phyloP scores from a whole-genome alignment of 2,113 vertebrate species.

The Pollimyrus isidori region DNA sequence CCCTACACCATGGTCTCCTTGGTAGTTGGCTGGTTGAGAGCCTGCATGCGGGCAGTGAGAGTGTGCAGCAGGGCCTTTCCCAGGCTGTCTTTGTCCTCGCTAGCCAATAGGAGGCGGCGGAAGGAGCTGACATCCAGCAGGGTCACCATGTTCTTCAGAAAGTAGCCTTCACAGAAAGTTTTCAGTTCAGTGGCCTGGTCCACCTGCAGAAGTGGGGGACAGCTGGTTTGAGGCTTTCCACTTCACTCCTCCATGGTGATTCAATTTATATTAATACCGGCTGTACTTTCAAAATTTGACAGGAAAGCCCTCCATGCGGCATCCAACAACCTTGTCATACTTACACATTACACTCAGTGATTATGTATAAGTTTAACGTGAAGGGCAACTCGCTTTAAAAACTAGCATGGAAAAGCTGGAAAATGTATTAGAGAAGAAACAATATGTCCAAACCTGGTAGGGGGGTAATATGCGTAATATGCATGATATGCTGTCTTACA shows the following conservation, averaged over 20 bases:
- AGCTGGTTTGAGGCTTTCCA: not conserved
- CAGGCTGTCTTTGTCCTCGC: constrained; percentile 14
- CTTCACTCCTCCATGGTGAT: not conserved
- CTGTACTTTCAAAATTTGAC: not conserved
- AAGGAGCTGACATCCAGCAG: constrained; percentile 50
- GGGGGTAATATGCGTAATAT: not conserved
- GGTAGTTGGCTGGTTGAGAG: constrained; percentile 19
- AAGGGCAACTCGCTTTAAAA: not conserved
- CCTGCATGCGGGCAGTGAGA: constrained; percentile 26
- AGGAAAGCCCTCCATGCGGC: not conserved
- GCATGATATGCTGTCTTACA: not conserved
- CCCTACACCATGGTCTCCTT: constrained; percentile 30
- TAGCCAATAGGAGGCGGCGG: constrained; percentile 16
- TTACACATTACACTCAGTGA: not conserved
- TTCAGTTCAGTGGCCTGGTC: constrained; percentile 61
- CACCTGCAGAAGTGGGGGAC: constrained; percentile 42
- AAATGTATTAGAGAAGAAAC: not conserved
- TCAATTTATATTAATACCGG: not conserved
- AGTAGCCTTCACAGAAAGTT: constrained; percentile 66
- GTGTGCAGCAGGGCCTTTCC: constrained; percentile 16
- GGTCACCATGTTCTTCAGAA: constrained; percentile 71
- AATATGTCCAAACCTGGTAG: not conserved
- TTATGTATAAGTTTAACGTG: not conserved
- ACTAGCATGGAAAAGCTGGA: not conserved
- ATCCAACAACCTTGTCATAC: not conserved